Percentiles rank a stretch among this genome's conserved stretches.
phyloP scores from a whole-genome alignment of 92 coral and sea anemone species.

The Palythoa heliodiscus region DNA sequence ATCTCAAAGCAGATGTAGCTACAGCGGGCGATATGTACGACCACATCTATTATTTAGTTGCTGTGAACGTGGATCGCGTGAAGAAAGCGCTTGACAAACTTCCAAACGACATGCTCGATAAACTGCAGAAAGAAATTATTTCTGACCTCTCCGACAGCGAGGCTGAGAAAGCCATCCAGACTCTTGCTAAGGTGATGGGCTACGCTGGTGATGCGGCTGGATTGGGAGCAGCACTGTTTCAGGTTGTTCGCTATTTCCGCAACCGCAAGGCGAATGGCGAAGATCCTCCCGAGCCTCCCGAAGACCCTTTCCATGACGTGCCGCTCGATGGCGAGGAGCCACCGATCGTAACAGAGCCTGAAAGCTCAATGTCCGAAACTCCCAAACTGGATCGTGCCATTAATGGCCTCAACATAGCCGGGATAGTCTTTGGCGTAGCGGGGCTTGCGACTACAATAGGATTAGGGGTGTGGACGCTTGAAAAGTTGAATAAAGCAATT shows the following conservation, averaged over 20 bases:
- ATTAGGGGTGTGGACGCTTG: constrained; percentile 59
- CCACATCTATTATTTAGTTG: constrained; percentile 54
- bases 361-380: constrained; percentile 35
- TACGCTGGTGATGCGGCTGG: constrained; percentile 28
- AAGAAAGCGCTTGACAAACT: constrained; percentile 59
- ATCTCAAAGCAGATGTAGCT: constrained; percentile 42
- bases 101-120: constrained; percentile 60
- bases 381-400: constrained; percentile 38
- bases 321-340: constrained; percentile 50
- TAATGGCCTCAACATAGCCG: constrained; percentile 60
- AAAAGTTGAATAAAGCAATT: constrained; percentile 51
- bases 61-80: constrained; percentile 56
- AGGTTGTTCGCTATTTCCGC: constrained; percentile 37
- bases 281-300: constrained; percentile 40
- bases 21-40: constrained; percentile 54
- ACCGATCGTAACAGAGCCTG: constrained; percentile 3
- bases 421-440: constrained; percentile 64
- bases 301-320: constrained; percentile 45
- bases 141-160: constrained; percentile 31
- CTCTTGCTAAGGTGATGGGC: constrained; percentile 40
- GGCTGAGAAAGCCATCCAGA: constrained; percentile 45
- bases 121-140: constrained; percentile 40
- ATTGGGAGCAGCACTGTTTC: neutral
- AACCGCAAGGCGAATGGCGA: constrained; percentile 43
- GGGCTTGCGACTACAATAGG: constrained; percentile 65